Base-by-base conservation (phyloP, 2,888 invertebrate species). In the Stegophylla sp. region DNA sequence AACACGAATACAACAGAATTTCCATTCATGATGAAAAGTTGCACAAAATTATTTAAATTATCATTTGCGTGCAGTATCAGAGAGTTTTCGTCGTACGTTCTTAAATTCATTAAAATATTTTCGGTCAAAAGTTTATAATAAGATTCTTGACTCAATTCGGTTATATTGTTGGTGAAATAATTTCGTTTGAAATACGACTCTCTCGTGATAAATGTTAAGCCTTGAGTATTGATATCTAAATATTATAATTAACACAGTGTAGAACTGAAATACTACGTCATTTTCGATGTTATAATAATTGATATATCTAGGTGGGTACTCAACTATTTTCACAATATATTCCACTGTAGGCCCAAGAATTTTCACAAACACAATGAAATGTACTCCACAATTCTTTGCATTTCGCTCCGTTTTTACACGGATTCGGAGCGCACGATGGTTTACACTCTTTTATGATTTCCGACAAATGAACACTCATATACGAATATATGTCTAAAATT, bases 401-500 rank as follows among this genome's bases (percentile, higher is more conserved):
- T 83, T 91, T 91, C 0, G 95, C 97, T 66, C 92, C 94, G 86
- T 97, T 96, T 86, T 93, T 92, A 86, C 97, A 97, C 12, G 96
- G 96, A 86, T 95, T 95, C 0, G 96, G 95, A 83, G 95, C 94
- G 87, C 97, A 97, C 0, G 95, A 95, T 0, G 96, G 96, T 86
- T 94, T 94, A 86, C 97, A 97, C 86, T 96, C 95, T 86, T 94
- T 93, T 82, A 95, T 94, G 83, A 97, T 96, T 87, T 95, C 96
- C 71, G 94, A 94, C 76, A 95, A 87, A 87, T 95, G 95, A 45
- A 95, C 95, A 59, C 94, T 94, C 93, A 94, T 95, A 87, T 95
- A 95, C 84, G 94, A 94, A 87, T 95, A 94, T 83, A 97, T 94
- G 85, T 96, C 95, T 61, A 96, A 88, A 83, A 95, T 93, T 88